phyloP scores from a whole-genome alignment of 2,113 vertebrate genomes.

The Oncorhynchus clarkii region DNA sequence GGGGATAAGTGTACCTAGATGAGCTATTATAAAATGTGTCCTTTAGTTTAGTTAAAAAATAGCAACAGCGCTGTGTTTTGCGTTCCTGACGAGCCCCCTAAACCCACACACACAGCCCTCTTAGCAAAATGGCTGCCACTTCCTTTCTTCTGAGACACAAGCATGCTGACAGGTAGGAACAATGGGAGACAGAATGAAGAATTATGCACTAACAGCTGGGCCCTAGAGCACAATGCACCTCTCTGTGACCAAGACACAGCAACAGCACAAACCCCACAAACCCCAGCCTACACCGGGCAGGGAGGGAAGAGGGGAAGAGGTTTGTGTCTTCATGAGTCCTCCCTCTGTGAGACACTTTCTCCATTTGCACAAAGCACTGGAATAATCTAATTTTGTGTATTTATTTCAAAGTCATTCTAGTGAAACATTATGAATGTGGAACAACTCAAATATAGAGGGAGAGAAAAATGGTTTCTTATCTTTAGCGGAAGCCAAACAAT shows the following conservation, averaged over 20 bases:
- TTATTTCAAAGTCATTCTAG: constrained; percentile 69
- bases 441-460: constrained; percentile 38
- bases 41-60: constrained; percentile 54
- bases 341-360: constrained; percentile 39
- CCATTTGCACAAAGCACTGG: constrained; percentile 49
- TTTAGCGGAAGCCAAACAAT: constrained; percentile 82
- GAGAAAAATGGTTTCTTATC: constrained; percentile 75
- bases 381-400: constrained; percentile 61
- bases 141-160: constrained; percentile 76
- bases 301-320: constrained; percentile 32
- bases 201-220: constrained; percentile 80
- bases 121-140: constrained; percentile 74
- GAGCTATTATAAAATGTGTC: constrained; percentile 50
- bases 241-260: constrained; percentile 64
- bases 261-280: constrained; percentile 50
- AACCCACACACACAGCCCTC: constrained; percentile 59
- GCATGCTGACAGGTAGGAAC: constrained; percentile 79
- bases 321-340: constrained; percentile 46
- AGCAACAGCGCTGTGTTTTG: constrained; percentile 34
- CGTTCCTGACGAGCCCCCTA: constrained; percentile 47
- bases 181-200: constrained; percentile 80
- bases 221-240: constrained; percentile 72
- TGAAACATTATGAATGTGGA: constrained; percentile 70
- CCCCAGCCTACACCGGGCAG: constrained; percentile 49
- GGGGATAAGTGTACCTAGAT: constrained; percentile 23